Percentiles rank a stretch among this genome's conserved stretches.
Conservation (phyloP, 2,888 invertebrate species). For the Hedya salicella region DNA sequence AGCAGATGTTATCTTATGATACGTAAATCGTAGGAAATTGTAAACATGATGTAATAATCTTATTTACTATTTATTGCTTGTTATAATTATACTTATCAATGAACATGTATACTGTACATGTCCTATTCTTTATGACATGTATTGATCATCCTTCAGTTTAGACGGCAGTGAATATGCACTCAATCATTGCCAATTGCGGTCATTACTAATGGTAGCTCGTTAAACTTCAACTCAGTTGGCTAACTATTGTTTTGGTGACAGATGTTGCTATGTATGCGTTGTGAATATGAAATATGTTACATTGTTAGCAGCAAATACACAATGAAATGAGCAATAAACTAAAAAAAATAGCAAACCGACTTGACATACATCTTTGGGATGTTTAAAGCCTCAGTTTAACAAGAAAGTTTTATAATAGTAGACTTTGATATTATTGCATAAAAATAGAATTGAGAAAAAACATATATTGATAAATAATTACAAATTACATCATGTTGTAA, state of each 20-base stretch:
- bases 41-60: slow-evolving; percentile 10
- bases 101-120: too few relatives aligned
- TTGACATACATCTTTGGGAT: neutral
- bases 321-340: neutral
- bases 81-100: slow-evolving; percentile 11
- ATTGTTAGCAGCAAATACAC: slow-evolving; percentile 3
- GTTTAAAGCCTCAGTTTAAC: too few relatives aligned
- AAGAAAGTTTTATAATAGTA: too few relatives aligned
- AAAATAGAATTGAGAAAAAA: too few relatives aligned
- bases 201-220: neutral
- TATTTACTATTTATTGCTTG: slow-evolving; percentile 6
- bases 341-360: too few relatives aligned
- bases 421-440: too few relatives aligned
- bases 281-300: neutral
- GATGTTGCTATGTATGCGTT: neutral
- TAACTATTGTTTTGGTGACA: slow-evolving; percentile 10
- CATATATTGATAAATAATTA: too few relatives aligned
- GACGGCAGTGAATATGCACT: neutral
- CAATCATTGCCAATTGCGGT: slow-evolving; percentile 7
- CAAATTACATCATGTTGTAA: too few relatives aligned
- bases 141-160: neutral
- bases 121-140: too few relatives aligned
- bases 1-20: slow-evolving; percentile 1
- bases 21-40: neutral
- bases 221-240: neutral